phyloP scores from a whole-genome alignment of 1,140 invertebrate genomes.

The Apis florea region DNA sequence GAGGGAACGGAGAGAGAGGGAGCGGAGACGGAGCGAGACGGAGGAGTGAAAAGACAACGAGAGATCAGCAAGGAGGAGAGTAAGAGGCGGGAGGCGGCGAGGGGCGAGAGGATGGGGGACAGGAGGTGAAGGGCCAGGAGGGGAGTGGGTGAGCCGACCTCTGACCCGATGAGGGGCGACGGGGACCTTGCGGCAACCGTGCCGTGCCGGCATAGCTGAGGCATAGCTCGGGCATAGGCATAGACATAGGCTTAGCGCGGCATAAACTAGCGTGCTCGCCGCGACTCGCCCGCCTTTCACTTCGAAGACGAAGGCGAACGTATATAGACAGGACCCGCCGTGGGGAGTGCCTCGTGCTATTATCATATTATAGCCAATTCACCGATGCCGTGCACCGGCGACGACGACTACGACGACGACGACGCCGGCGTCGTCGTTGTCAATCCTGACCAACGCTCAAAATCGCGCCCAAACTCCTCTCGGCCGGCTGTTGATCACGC shows the following conservation, averaged over 20 bases:
- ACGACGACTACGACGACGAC: constrained; percentile 15
- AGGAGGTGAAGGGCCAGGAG: constrained; percentile 70
- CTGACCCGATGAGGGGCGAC: constrained; percentile 74
- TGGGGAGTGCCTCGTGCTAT: constrained; percentile 75
- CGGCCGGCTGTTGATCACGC: not conserved
- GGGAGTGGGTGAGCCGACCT: constrained; percentile 78
- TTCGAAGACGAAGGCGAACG: constrained; percentile 75
- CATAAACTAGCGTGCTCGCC: constrained; percentile 73
- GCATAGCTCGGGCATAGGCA: constrained; percentile 65
- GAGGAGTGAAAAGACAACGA: constrained; percentile 50
- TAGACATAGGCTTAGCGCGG: constrained; percentile 58
- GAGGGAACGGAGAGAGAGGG: constrained; percentile 35
- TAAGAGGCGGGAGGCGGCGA: constrained; percentile 30
- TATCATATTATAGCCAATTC: constrained; percentile 78
- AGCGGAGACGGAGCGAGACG: not conserved
- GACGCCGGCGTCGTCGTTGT: constrained; percentile 48
- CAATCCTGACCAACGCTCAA: not conserved
- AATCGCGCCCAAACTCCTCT: constrained; percentile 6
- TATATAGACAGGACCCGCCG: constrained; percentile 64
- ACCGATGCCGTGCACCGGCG: constrained; percentile 47
- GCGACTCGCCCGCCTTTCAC: constrained; percentile 79
- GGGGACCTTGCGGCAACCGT: constrained; percentile 73
- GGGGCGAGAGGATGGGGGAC: constrained; percentile 47
- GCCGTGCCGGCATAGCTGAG: constrained; percentile 70
- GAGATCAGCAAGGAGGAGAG: constrained; percentile 52